Base-by-base conservation (phyloP, 2,113 vertebrate genomes). In the Chionodraco myersi region DNA sequence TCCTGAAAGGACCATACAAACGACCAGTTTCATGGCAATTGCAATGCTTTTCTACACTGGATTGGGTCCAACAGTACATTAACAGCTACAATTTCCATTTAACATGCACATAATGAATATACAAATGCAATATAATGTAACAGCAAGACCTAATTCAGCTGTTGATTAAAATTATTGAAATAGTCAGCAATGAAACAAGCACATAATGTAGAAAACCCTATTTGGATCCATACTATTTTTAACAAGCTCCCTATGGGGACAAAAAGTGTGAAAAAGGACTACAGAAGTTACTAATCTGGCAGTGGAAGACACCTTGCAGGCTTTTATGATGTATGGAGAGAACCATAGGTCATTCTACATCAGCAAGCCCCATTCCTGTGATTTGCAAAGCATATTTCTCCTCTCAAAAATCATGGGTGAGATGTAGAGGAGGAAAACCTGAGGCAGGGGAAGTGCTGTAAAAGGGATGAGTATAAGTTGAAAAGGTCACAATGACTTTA, bases 271-370 rank as follows among this genome's bases (percentile, higher is more conserved):
- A 30, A 10, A 21, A 68, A 59, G 64, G 57, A 1, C 11, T 21
- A 30, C 13, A 76, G 64, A 74, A 62, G 61, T 6, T 41, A 41
- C 36, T 54, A 72, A 12, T 73, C 60, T 60, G 30, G 56, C 26
- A 3, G 15, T 47, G 21, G 59, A 61, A 56, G 74, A 82, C 56
- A 60, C 63, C 72, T 77, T 16, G 10, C 69, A 66, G 77, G 69
- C 61, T 63, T 73, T 65, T 30, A 57, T 83, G 48, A 89, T 79
- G 26, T 69, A 84, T 82, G 51, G 72, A 21, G 49, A 53, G 41
- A 79, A 72, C 51, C 41, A 47, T 15, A 68, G 64, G 65, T 86
- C 68, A 73, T 36, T 36, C 34, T n/a, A 72, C 1, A 1, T 61
- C 47, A 60, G 1, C 1, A 1, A 69, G 44, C 64, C 41, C 61